These are phyloP conservation scores for Penaeus indicus DNA, from an alignment of 1,140 invertebrate genomes.

Conservation along the genomic window DNA sequence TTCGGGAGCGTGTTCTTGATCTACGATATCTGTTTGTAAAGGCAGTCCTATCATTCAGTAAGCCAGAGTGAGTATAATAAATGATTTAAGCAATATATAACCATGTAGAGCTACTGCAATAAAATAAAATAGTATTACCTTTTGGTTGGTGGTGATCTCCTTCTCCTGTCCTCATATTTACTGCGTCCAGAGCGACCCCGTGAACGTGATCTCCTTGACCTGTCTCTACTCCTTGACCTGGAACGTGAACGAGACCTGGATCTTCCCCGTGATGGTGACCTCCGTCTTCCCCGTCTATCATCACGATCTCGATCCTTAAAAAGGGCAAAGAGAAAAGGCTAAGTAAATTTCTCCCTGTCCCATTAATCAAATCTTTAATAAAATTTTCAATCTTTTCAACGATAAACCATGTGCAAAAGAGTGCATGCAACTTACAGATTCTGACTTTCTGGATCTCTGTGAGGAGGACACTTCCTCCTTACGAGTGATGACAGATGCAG, in stretches of 20 bases:
- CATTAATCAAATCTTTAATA: not conserved
- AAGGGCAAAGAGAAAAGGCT: slow-evolving; percentile 1
- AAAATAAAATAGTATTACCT: slow-evolving; percentile 22
- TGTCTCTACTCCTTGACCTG: slow-evolving; percentile 75
- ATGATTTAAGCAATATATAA: not conserved
- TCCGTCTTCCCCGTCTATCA: slow-evolving; percentile 70
- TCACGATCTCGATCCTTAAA: slow-evolving; percentile 54
- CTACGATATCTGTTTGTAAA: slow-evolving; percentile 48
- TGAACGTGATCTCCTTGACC: slow-evolving; percentile 69
- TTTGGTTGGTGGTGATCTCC: slow-evolving; percentile 55
- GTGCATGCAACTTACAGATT: slow-evolving; percentile 42
- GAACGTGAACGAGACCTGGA: slow-evolving; percentile 72
- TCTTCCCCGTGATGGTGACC: slow-evolving; percentile 78
- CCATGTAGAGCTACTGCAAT: not conserved
- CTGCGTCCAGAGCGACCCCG: slow-evolving; percentile 68
- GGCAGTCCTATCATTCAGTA: no score
- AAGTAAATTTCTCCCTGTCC: not conserved
- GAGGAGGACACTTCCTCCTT: slow-evolving; percentile 59
- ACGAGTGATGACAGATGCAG: slow-evolving; percentile 42
- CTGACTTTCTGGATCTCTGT: slow-evolving; percentile 42
- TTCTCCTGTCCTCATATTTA: slow-evolving; percentile 62
- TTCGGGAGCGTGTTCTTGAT: slow-evolving; percentile 70
- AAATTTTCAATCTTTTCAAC: not conserved
- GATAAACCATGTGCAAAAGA: not conserved
- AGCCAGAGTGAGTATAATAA: no score